Conservation (phyloP, 2,797 vertebrate genomes). For the Xenentodon cancila region DNA sequence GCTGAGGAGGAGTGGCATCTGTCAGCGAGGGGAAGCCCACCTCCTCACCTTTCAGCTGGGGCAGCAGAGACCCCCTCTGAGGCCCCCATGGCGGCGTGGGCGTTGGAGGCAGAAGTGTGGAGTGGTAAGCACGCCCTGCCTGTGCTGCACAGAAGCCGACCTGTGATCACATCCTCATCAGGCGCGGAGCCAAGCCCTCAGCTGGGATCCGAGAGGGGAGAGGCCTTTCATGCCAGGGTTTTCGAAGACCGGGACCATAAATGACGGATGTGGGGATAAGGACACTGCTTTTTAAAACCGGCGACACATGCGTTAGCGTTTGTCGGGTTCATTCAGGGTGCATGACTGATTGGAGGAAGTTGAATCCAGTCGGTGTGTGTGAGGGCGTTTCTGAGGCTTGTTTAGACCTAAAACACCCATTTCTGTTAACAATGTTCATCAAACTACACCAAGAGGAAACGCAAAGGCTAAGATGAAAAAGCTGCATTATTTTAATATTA, state of each 20-base stretch:
- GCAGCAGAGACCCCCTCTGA: conserved; percentile 1
- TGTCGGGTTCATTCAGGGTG: not conserved
- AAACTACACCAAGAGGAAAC: too few relatives aligned
- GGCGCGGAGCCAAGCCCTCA: conserved; percentile 51
- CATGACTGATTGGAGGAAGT: too few relatives aligned
- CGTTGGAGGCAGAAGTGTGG: conserved; percentile 45
- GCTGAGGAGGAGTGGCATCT: conserved; percentile 51
- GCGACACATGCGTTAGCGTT: not conserved
- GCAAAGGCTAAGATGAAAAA: too few relatives aligned
- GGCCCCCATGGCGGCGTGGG: conserved; percentile 37
- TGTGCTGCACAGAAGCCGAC: conserved; percentile 39
- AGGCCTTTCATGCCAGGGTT: conserved; percentile 36
- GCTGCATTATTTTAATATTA: too few relatives aligned
- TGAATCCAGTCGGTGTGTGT: too few relatives aligned
- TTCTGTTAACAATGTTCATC: too few relatives aligned
- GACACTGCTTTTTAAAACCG: not conserved
- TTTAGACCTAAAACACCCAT: too few relatives aligned
- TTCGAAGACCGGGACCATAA: conserved; percentile 7
- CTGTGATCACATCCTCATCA: conserved; percentile 55
- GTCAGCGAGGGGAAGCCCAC: conserved; percentile 45
- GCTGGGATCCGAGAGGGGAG: conserved; percentile 46
- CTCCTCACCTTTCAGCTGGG: conserved; percentile 50
- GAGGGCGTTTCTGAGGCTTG: too few relatives aligned
- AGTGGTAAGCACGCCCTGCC: conserved; percentile 15
- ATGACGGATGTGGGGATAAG: conserved; percentile 17